phyloP scores from a whole-genome alignment of 2,888 invertebrate genomes.

The Temnothorax unifasciatus region DNA sequence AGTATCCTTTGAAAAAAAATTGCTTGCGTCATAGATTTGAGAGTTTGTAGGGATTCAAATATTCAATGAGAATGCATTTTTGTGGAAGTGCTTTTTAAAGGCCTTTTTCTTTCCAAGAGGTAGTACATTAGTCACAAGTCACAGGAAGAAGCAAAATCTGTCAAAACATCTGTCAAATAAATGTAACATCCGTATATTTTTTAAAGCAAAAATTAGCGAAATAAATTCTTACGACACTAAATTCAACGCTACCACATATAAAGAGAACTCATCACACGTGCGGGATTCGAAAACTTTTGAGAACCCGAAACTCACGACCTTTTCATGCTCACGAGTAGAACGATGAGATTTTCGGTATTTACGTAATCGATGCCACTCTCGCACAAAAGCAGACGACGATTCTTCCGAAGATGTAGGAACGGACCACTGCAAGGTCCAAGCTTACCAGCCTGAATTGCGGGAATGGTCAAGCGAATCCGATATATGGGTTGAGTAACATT shows the following conservation, averaged over 20 bases:
- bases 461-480: constrained; percentile 79
- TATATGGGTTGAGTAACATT: constrained; percentile 81
- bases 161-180: neutral
- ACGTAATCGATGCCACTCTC: constrained; percentile 74
- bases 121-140: neutral
- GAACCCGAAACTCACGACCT: constrained; percentile 59
- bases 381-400: constrained; percentile 54
- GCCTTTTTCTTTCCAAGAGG: neutral
- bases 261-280: constrained; percentile 11
- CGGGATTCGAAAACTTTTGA: constrained; percentile 26
- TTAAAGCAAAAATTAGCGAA: neutral
- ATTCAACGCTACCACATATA: neutral
- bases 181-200: neutral
- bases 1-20: too few relatives aligned
- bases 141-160: neutral
- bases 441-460: constrained; percentile 53
- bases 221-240: neutral
- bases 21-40: neutral
- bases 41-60: neutral
- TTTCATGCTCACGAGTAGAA: constrained; percentile 14
- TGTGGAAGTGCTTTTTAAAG: neutral
- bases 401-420: constrained; percentile 55
- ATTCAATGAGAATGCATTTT: neutral
- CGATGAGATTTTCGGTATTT: constrained; percentile 70
- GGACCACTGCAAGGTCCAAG: constrained; percentile 40